These are phyloP conservation scores for Antheraea mylitta DNA, from an alignment of 1,140 invertebrate species.

Conservation along the genomic window DNA sequence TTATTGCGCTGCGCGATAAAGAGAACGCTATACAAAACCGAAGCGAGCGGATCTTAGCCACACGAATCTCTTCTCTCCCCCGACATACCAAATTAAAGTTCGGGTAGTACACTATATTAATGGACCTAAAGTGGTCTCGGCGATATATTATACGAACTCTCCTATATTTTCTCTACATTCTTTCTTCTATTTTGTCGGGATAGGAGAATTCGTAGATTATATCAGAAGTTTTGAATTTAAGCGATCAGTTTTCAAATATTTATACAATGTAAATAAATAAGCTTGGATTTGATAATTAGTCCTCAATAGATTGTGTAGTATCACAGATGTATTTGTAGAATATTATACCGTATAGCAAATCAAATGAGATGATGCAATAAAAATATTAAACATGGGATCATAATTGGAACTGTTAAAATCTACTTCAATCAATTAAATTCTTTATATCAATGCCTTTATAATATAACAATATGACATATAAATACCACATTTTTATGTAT, in stretches of 20 bases:
- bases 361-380: background rate
- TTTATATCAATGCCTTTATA: too few species aligned
- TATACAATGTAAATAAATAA: slow-evolving; percentile 23
- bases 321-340: background rate
- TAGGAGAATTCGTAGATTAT: background rate
- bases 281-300: slow-evolving; percentile 66
- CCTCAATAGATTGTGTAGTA: slow-evolving; percentile 69
- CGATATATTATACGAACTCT: too few species aligned
- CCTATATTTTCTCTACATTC: background rate
- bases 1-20: too few species aligned
- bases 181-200: background rate
- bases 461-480: too few species aligned
- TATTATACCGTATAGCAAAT: background rate
- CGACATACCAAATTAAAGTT: too few species aligned
- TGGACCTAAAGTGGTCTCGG: too few species aligned
- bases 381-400: background rate
- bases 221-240: background rate
- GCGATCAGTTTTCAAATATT: background rate
- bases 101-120: too few species aligned
- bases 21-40: too few species aligned
- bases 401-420: too few species aligned
- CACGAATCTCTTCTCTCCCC: too few species aligned
- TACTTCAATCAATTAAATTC: too few species aligned
- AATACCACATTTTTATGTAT: background rate
- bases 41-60: too few species aligned